These are phyloP conservation scores for Morpho helenor DNA, from an alignment of 2,888 invertebrate genomes.

Conservation along the genomic window DNA sequence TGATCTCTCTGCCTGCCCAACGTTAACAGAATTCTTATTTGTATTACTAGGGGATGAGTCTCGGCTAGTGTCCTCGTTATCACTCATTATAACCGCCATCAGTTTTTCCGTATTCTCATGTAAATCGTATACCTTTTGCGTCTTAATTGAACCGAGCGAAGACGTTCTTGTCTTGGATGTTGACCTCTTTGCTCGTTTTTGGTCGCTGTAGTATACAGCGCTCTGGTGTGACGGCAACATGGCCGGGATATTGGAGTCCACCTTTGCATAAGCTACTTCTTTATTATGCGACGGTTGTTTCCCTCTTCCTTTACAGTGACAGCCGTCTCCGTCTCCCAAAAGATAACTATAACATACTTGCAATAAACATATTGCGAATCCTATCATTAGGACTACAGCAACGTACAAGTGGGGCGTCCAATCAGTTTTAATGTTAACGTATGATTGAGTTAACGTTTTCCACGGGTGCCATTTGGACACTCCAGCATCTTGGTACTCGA, in stretches of 20 bases:
- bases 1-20: constrained; percentile 26
- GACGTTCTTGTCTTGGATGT: constrained; percentile 38
- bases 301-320: constrained; percentile 36
- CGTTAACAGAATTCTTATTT: constrained; percentile 21
- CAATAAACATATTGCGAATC: constrained; percentile 46
- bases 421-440: constrained; percentile 46
- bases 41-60: constrained; percentile 21
- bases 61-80: constrained; percentile 35
- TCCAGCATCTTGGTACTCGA: constrained; percentile 35
- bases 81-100: constrained; percentile 56
- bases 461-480: constrained; percentile 52
- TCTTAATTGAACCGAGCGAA: constrained; percentile 42
- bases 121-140: constrained; percentile 59
- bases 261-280: constrained; percentile 40
- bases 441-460: constrained; percentile 43
- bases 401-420: constrained; percentile 54
- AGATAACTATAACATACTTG: constrained; percentile 55
- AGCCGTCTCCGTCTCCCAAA: constrained; percentile 41
- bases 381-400: constrained; percentile 42
- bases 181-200: constrained; percentile 28
- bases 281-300: constrained; percentile 23
- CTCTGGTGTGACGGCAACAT: constrained; percentile 40
- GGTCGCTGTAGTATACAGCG: constrained; percentile 37
- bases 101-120: constrained; percentile 60
- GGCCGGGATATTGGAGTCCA: constrained; percentile 47